Percentiles rank a stretch among this genome's conserved stretches.
Conservation (phyloP, 92 coral and sea anemone genomes). For the Anthopleura xanthogrammica region DNA sequence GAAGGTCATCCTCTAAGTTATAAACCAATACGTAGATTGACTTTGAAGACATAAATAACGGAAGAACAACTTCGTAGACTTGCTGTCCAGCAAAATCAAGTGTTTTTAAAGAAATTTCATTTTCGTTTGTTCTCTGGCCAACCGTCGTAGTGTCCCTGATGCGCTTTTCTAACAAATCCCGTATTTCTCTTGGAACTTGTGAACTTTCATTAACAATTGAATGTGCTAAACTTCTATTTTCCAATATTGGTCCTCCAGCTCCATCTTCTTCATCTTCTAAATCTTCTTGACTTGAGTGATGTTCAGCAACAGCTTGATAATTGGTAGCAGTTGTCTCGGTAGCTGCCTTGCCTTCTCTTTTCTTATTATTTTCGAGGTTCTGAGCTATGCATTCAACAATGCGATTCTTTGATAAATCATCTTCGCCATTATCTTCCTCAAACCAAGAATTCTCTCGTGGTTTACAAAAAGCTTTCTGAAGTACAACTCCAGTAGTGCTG, state of each 20-base stretch:
- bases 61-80: slow-evolving; percentile 62
- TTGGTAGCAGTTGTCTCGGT: no score
- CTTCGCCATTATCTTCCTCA: no score
- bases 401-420: no score
- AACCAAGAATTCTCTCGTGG: slow-evolving; percentile 14
- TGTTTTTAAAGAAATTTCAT: slow-evolving; percentile 7
- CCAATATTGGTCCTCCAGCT: no score
- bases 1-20: slow-evolving; percentile 43
- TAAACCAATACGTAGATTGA: slow-evolving; percentile 55
- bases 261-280: no score
- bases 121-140: background rate
- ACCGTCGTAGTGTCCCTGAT: background rate
- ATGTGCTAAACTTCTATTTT: no score
- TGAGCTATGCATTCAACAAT: no score
- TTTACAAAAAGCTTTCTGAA: slow-evolving; percentile 16
- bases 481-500: slow-evolving; percentile 45
- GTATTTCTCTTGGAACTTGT: no score
- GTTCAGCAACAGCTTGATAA: no score
- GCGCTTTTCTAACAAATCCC: background rate
- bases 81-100: slow-evolving; percentile 79
- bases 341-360: no score
- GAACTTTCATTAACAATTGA: background rate
- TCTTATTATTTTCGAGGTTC: no score
- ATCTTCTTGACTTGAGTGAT: no score
- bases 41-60: slow-evolving; percentile 52